phyloP scores from a whole-genome alignment of 1,140 invertebrate genomes.

The Drosophila asahinai region DNA sequence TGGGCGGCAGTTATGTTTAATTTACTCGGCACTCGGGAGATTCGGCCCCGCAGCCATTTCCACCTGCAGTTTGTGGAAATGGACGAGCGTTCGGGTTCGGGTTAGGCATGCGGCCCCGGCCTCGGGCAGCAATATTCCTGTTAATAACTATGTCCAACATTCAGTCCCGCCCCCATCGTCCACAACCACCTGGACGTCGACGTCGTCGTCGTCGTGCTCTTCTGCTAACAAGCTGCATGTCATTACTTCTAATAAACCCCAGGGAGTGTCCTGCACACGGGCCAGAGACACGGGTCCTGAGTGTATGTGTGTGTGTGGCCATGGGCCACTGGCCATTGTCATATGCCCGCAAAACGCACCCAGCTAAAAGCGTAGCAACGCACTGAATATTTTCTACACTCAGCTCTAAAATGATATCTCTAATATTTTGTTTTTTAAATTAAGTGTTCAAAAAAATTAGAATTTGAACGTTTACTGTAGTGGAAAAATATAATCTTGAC shows the following conservation, averaged over 20 bases:
- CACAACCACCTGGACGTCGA: not conserved
- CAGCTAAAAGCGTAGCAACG: conserved; percentile 43
- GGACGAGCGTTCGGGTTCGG: not conserved
- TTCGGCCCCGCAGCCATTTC: conserved; percentile 17
- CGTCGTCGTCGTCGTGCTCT: not conserved
- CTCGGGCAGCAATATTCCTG: conserved; percentile 36
- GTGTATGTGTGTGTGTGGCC: conserved; percentile 8
- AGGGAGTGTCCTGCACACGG: conserved; percentile 42
- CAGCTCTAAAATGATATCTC: not conserved
- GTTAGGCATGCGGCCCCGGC: conserved; percentile 21
- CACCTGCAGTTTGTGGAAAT: conserved; percentile 33
- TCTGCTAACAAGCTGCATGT: conserved; percentile 59
- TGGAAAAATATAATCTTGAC: not conserved
- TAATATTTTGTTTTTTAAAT: not conserved
- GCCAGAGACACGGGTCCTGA: conserved; percentile 8
- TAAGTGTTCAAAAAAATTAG: too few species aligned
- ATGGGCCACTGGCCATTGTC: conserved; percentile 27
- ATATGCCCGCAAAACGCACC: conserved; percentile 30
- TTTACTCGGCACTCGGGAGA: conserved; percentile 30
- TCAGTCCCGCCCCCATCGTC: not conserved
- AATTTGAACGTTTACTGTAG: not conserved
- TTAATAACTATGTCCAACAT: conserved; percentile 52
- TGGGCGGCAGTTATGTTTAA: conserved; percentile 59
- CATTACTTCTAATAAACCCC: conserved; percentile 78
- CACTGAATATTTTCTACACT: conserved; percentile 32